phyloP scores from a whole-genome alignment of 2,113 vertebrate species.

The Tupaia tana region DNA sequence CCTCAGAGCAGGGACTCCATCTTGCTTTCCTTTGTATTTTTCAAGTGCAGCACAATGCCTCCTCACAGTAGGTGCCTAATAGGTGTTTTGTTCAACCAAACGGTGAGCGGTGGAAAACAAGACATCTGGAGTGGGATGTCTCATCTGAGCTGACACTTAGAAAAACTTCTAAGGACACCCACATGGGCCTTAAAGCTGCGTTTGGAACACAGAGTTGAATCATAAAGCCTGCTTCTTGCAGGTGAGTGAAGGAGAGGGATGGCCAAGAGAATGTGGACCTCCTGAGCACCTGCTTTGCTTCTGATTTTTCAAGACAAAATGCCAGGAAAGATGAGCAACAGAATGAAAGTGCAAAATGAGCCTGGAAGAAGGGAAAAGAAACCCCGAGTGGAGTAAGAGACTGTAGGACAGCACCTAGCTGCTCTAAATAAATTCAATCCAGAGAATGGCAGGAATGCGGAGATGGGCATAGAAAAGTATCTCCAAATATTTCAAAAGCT shows the following conservation, averaged over 20 bases:
- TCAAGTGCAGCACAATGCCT: not conserved
- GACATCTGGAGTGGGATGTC: conserved; percentile 61
- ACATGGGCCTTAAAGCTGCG: conserved; percentile 55
- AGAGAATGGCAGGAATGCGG: not conserved
- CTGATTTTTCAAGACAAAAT: conserved; percentile 13
- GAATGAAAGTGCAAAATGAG: not conserved
- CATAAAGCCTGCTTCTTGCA: not conserved
- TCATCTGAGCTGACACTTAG: conserved; percentile 49
- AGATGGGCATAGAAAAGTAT: not conserved
- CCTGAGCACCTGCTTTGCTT: not conserved
- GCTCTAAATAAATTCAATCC: not conserved
- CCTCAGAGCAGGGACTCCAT: not conserved
- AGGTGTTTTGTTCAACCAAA: conserved; percentile 45
- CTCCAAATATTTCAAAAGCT: conserved; percentile 12
- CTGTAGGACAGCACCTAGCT: not conserved
- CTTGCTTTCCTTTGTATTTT: conserved; percentile 13
- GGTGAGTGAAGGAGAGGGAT: not conserved
- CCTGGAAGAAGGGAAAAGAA: not conserved
- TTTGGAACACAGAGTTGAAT: conserved; percentile 26
- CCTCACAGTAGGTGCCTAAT: conserved; percentile 49
- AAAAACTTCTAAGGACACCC: conserved; percentile 58
- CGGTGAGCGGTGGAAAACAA: not conserved
- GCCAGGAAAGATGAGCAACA: not conserved
- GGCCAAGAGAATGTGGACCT: not conserved
- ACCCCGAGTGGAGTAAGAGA: not conserved